A percentile compares a stretch with the other conserved stretches of the same genome.
These are phyloP conservation scores for Ophion obscuratus DNA, from an alignment of 2,888 invertebrate genomes.

Conservation along the genomic window DNA sequence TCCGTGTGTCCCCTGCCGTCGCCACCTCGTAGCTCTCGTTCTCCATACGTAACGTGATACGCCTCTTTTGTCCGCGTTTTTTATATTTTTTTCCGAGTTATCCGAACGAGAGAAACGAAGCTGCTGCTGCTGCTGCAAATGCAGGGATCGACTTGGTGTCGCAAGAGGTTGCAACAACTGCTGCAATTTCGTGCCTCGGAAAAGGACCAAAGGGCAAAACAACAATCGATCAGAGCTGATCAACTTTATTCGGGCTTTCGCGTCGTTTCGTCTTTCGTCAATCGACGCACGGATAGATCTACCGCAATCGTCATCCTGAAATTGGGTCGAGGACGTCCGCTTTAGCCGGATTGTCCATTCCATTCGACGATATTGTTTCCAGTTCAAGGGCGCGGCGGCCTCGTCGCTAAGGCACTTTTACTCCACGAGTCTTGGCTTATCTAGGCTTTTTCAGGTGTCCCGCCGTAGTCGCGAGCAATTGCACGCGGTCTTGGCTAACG, in stretches of 20 bases:
- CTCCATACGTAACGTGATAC: slow-evolving; percentile 54
- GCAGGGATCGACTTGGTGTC: neutral
- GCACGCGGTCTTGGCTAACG: no score
- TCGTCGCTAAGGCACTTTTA: slow-evolving; percentile 58
- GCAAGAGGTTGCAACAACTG: neutral
- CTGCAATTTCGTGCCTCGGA: neutral
- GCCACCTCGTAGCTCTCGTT: slow-evolving; percentile 29
- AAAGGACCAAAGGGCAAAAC: no score
- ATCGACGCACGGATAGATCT: neutral
- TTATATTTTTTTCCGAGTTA: neutral
- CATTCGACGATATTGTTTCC: slow-evolving; percentile 59
- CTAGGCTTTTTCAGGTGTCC: neutral
- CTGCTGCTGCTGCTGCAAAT: neutral
- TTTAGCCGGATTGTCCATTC: slow-evolving; percentile 65
- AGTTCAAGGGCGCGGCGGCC: slow-evolving; percentile 64
- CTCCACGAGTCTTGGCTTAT: slow-evolving; percentile 22
- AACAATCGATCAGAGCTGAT: no score
- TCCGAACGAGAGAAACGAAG: slow-evolving; percentile 2
- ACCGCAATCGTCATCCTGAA: slow-evolving; percentile 40
- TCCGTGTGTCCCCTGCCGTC: slow-evolving; percentile 34
- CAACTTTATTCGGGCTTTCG: no score
- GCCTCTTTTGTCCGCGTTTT: neutral
- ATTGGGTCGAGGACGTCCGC: slow-evolving; percentile 69
- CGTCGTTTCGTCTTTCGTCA: no score
- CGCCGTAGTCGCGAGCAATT: neutral